phyloP scores from a whole-genome alignment of 2,888 invertebrate species.

The Pteria penguin region DNA sequence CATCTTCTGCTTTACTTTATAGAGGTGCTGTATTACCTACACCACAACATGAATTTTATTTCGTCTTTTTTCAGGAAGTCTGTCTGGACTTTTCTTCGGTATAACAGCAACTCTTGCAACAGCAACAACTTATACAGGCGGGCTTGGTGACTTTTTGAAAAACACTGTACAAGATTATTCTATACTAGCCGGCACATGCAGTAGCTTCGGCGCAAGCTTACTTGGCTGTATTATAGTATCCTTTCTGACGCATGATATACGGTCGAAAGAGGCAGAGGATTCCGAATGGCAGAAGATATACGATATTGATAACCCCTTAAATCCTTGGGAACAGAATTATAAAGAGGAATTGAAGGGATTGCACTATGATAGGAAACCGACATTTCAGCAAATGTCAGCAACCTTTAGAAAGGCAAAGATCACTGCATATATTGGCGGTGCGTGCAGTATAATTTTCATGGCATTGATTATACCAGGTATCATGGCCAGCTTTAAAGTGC shows the following conservation, averaged over 20 bases:
- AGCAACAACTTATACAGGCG: constrained; percentile 68
- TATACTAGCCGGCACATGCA: constrained; percentile 71
- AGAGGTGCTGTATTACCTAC: too few relatives aligned
- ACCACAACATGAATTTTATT: too few relatives aligned
- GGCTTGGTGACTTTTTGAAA: constrained; percentile 63
- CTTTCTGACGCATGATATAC: constrained; percentile 65
- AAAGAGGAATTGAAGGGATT: constrained; percentile 69
- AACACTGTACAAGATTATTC: constrained; percentile 74
- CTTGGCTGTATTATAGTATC: constrained; percentile 67
- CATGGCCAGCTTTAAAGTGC: constrained; percentile 71
- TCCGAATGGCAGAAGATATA: constrained; percentile 75
- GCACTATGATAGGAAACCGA: constrained; percentile 68
- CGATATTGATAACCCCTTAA: constrained; percentile 74
- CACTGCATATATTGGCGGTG: constrained; percentile 69
- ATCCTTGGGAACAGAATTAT: constrained; percentile 73
- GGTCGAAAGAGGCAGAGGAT: constrained; percentile 59
- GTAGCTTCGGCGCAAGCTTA: constrained; percentile 69
- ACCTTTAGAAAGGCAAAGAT: constrained; percentile 69
- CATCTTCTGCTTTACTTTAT: too few relatives aligned
- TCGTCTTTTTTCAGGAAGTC: constrained; percentile 65
- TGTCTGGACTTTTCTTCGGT: constrained; percentile 66
- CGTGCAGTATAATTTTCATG: constrained; percentile 63
- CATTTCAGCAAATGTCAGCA: constrained; percentile 70
- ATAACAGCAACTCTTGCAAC: constrained; percentile 64
- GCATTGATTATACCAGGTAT: constrained; percentile 70